Conservation (phyloP, 2,888 invertebrate species). For the Neoitamus cyanurus region DNA sequence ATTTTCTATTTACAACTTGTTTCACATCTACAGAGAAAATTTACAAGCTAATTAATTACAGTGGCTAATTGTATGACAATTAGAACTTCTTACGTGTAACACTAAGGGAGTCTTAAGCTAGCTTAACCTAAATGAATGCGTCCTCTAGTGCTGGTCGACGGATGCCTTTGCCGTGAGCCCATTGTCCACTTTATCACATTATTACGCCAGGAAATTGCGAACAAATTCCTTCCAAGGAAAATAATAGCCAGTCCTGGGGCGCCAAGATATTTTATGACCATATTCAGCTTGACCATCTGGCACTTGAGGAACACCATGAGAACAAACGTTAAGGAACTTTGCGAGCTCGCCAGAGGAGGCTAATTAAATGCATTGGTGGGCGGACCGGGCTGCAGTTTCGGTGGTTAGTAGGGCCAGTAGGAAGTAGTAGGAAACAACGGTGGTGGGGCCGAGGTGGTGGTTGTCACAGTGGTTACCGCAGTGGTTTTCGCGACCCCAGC, state of each 20-base stretch:
- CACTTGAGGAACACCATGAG: not conserved
- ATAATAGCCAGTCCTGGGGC: not conserved
- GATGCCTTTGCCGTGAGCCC: not conserved
- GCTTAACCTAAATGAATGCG: not conserved
- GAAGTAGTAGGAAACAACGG: slow-evolving; percentile 69
- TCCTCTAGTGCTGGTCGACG: not conserved
- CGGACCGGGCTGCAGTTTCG: slow-evolving; percentile 61
- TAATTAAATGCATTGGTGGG: slow-evolving; percentile 63
- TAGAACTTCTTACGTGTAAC: slow-evolving; percentile 33
- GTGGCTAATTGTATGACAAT: slow-evolving; percentile 44
- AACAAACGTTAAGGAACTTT: slow-evolving; percentile 34
- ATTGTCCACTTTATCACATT: slow-evolving; percentile 31
- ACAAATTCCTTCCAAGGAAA: slow-evolving; percentile 2
- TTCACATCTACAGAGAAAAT: slow-evolving; percentile 29
- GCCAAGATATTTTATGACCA: slow-evolving; percentile 8
- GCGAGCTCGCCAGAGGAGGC: not conserved
- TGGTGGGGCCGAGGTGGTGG: slow-evolving; percentile 64
- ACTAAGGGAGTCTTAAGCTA: slow-evolving; percentile 21
- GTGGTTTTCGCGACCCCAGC: slow-evolving; percentile 49
- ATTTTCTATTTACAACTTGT: slow-evolving; percentile 28
- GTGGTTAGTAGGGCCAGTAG: slow-evolving; percentile 69
- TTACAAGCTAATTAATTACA: slow-evolving; percentile 40
- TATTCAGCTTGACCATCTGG: not conserved
- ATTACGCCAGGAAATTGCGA: not conserved
- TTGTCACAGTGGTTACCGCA: slow-evolving; percentile 65